Base-by-base conservation (phyloP, 2,113 vertebrate species). In the Hippocampus comes region DNA sequence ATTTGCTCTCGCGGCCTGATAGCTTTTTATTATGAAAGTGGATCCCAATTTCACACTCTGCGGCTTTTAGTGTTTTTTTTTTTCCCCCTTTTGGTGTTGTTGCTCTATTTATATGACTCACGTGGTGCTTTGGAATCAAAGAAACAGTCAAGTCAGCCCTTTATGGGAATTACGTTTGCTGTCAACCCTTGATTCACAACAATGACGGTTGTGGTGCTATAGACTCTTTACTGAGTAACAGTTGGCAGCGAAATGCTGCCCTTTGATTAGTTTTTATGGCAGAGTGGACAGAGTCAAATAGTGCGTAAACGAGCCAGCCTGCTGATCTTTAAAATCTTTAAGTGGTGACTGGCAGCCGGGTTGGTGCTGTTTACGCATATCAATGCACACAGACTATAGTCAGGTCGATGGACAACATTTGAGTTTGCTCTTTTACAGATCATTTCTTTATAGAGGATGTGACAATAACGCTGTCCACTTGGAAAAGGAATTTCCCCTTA, bases 351-450 rank as follows among this genome's bases (percentile, higher is more conserved):
- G 71, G 71, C 63, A 21, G 71, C 46, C 67, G 57, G 63, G 53
- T 67, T 38, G 77, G 59, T 83, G 74, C 80, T 80, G 34, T 77
- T 43, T 70, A 81, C 80, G 75, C 76, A 48, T 78, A 49, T 81
- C 67, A 43, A 86, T 85, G 67, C 72, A 83, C 77, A 74, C 80
- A 73, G 9, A 5, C 72, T 43, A 71, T 63, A 75, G 73, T 57
- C 4, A 1, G 66, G 63, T 34, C 41, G 43, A 77, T 9, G 18
- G 21, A 55, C 12, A 53, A 20, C 51, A 9, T 55, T 55, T 55
- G 51, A 21, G 21, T 55, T 55, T 9, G 8, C 7, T 55, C 6
- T n/a, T 49, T 49, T 9, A 21, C 18, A 20, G 51, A 34, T 34
- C 30, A 34, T 34, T 34, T 34, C 30, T 34, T 34, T 34, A 34